Conservation (phyloP, 2,113 vertebrate species). For the Conger conger region DNA sequence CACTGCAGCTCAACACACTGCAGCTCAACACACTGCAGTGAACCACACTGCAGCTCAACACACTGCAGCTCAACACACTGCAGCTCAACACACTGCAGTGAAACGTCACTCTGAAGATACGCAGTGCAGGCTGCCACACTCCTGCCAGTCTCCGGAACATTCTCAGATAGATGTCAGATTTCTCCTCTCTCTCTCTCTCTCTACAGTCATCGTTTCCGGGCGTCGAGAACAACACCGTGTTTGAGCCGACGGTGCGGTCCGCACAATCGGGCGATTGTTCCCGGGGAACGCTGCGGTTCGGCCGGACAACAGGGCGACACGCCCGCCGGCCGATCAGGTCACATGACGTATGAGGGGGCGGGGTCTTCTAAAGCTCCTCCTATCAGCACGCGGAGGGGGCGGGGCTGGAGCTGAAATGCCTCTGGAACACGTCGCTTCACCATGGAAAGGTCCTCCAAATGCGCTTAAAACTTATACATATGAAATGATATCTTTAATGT, state of each 20-base stretch:
- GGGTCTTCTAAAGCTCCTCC: neutral
- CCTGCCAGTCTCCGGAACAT: slow-evolving; percentile 39
- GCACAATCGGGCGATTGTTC: slow-evolving; percentile 59
- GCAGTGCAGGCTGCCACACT: slow-evolving; percentile 38
- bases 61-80: no score
- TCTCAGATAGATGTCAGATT: slow-evolving; percentile 48
- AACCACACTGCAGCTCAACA: no score
- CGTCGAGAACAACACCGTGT: slow-evolving; percentile 32
- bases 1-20: no score
- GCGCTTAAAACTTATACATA: no score
- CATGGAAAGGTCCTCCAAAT: no score
- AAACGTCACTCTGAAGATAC: no score
- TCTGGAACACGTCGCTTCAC: no score
- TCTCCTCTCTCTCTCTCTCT: slow-evolving; percentile 51
- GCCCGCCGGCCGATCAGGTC: neutral
- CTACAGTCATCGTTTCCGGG: slow-evolving; percentile 47
- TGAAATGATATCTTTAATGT: no score
- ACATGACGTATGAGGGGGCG: neutral
- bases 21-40: no score
- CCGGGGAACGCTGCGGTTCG: slow-evolving; percentile 18
- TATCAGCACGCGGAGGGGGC: neutral
- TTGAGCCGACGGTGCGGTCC: slow-evolving; percentile 40
- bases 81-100: no score
- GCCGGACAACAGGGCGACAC: neutral
- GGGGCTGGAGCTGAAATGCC: no score